These are phyloP conservation scores for Anas georgica DNA, from an alignment of 2,797 vertebrate species.

Conservation along the genomic window DNA sequence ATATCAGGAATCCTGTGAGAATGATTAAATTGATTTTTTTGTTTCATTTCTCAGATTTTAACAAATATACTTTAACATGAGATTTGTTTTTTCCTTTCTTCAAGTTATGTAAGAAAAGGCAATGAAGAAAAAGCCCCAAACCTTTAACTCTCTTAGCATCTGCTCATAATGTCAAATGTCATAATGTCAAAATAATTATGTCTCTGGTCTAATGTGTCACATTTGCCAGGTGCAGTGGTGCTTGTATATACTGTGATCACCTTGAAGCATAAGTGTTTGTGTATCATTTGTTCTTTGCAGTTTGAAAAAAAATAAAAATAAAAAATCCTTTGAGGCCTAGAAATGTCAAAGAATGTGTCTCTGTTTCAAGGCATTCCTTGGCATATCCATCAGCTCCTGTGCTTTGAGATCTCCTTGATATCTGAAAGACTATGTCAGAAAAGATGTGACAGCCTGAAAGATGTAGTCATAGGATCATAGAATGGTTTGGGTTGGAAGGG, in stretches of 20 bases:
- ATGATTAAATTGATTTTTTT: neutral
- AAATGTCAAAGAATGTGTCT: neutral
- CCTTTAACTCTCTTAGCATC: neutral
- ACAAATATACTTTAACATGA: neutral
- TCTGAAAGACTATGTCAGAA: neutral
- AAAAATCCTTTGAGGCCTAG: neutral
- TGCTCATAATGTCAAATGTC: neutral
- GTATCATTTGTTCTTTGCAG: neutral
- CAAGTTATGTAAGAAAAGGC: neutral
- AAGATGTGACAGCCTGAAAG: neutral
- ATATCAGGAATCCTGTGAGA: neutral
- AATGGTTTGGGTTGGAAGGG: neutral
- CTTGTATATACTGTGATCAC: accelerated
- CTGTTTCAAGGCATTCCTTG: neutral
- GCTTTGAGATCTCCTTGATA: neutral
- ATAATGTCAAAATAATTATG: neutral
- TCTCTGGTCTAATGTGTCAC: neutral
- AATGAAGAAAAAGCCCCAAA: neutral
- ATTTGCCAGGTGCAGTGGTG: neutral
- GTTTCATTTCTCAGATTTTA: neutral
- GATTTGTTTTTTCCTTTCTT: neutral
- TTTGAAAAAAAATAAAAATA: neutral
- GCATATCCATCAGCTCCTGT: too few relatives aligned
- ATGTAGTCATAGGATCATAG: neutral
- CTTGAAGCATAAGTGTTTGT: neutral